These are phyloP conservation scores for Phyllostomus discolor DNA, from an alignment of 2,113 vertebrate genomes.

Conservation along the genomic window DNA sequence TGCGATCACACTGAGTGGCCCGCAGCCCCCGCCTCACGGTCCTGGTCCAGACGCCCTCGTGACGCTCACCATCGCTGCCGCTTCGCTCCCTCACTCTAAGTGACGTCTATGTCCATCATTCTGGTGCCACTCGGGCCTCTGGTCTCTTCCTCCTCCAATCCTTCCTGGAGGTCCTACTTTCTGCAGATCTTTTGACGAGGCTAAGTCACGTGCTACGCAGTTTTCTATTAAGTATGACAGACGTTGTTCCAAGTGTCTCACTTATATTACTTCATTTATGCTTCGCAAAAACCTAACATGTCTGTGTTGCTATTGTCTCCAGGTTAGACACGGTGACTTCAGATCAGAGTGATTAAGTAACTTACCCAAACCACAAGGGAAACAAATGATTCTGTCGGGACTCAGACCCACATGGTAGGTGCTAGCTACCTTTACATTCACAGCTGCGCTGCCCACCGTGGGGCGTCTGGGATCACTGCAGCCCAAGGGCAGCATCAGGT, in stretches of 20 bases:
- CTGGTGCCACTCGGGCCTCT: background rate
- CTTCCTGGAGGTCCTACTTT: background rate
- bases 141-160: background rate
- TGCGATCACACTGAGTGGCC: no score
- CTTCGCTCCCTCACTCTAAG: background rate
- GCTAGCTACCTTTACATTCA: accelerated
- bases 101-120: background rate
- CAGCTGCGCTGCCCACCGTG: background rate
- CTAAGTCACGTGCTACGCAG: background rate
- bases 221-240: background rate
- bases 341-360: background rate
- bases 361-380: background rate
- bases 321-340: background rate
- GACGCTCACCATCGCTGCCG: no score
- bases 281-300: background rate
- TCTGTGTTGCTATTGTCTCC: background rate
- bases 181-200: background rate
- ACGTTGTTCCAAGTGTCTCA: background rate
- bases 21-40: accelerated
- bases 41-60: background rate
- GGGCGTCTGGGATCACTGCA: background rate
- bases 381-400: background rate
- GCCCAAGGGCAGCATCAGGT: accelerated
- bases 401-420: background rate
- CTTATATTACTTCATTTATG: background rate